These are phyloP conservation scores for Melanerpes formicivorus DNA, from an alignment of 2,113 vertebrate genomes.

Conservation along the genomic window DNA sequence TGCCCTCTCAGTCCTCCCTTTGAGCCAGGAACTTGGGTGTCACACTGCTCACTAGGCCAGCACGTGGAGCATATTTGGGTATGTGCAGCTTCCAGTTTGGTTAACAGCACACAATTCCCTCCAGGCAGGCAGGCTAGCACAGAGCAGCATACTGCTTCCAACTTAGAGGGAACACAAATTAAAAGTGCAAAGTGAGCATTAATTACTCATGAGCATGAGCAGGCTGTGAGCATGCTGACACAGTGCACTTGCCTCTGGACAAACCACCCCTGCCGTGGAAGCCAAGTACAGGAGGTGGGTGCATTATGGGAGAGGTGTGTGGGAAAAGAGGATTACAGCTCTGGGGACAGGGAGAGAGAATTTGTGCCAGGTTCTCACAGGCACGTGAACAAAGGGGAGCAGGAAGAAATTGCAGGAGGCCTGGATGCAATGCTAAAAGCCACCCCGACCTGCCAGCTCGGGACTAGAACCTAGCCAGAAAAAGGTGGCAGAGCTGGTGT, in stretches of 20 bases:
- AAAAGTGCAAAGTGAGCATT: constrained; percentile 55
- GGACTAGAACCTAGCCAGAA: neutral
- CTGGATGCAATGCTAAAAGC: neutral
- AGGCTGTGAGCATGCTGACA: neutral
- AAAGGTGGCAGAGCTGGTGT: neutral
- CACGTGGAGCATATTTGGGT: fast-evolving
- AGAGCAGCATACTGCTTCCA: neutral
- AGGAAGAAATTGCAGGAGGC: neutral
- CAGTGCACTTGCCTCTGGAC: constrained; percentile 14
- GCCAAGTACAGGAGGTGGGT: neutral
- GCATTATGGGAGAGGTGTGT: constrained; percentile 15
- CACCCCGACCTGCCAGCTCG: neutral
- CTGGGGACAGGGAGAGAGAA: neutral
- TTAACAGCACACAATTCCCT: neutral
- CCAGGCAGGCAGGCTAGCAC: constrained; percentile 12
- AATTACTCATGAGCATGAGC: constrained; percentile 34
- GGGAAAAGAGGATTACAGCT: constrained; percentile 20
- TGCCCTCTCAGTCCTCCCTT: neutral
- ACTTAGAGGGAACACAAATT: constrained; percentile 52
- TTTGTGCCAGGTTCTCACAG: constrained; percentile 15
- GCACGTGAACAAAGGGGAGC: neutral
- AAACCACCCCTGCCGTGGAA: constrained; percentile 35
- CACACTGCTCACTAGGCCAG: neutral
- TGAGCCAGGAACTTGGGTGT: neutral
- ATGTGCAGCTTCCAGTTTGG: neutral